Percentiles rank a stretch among this genome's conserved stretches.
Conservation (phyloP, 2,888 invertebrate species). For the Agrotis clavis region DNA sequence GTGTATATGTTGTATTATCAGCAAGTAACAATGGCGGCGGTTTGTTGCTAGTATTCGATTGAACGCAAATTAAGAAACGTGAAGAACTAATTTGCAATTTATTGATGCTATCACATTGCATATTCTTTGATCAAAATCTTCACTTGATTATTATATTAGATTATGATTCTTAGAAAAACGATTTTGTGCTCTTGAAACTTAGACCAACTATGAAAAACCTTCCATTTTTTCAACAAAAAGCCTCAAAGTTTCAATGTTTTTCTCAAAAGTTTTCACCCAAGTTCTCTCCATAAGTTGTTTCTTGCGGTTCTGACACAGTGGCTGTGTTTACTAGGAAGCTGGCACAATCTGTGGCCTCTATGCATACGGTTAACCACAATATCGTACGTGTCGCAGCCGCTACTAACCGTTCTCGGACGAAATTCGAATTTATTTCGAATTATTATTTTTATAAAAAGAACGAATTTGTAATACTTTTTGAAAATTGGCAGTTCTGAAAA, state of each 20-base stretch:
- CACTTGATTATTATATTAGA: no score
- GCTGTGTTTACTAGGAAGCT: conserved; percentile 69
- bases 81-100: no score
- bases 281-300: conserved; percentile 40
- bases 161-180: not conserved
- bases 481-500: conserved; percentile 1
- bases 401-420: conserved; percentile 58
- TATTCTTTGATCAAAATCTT: no score
- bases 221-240: not conserved
- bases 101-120: no score
- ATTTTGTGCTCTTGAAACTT: not conserved
- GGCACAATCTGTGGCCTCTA: conserved; percentile 70
- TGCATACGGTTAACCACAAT: conserved; percentile 75
- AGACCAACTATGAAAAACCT: not conserved
- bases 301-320: conserved; percentile 56
- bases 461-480: conserved; percentile 11
- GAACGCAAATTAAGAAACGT: no score
- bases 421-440: conserved; percentile 26
- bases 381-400: conserved; percentile 50
- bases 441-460: no score
- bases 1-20: no score
- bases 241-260: conserved; percentile 19
- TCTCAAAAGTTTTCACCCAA: conserved; percentile 28
- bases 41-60: no score
- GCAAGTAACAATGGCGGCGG: no score